phyloP scores from a whole-genome alignment of 1,140 invertebrate genomes.

The Papilio polytes region DNA sequence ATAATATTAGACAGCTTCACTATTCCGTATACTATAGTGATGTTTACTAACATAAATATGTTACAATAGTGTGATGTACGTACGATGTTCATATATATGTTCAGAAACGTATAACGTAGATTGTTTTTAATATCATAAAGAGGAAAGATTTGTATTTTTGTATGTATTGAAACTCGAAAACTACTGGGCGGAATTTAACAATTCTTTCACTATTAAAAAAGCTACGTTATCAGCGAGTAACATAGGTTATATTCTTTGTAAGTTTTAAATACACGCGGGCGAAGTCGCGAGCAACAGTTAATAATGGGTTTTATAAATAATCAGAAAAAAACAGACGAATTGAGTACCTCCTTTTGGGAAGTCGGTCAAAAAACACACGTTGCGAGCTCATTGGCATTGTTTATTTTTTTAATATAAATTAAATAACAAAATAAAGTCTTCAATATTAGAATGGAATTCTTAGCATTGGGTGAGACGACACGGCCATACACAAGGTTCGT shows the following conservation, averaged over 20 bases:
- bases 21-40: neutral
- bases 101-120: too few species aligned
- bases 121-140: too few species aligned
- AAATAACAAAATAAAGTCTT: neutral
- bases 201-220: too few species aligned
- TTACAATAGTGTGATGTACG: neutral
- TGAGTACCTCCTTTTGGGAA: too few species aligned
- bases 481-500: neutral
- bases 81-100: neutral
- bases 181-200: too few species aligned
- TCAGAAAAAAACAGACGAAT: too few species aligned
- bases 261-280: too few species aligned
- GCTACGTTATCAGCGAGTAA: too few species aligned
- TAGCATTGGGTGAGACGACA: neutral
- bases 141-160: too few species aligned
- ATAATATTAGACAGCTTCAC: neutral
- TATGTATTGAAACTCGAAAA: too few species aligned
- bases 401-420: neutral
- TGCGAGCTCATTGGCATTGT: neutral
- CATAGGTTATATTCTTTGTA: too few species aligned
- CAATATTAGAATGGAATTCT: neutral
- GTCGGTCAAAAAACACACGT: neutral
- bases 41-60: slow-evolving; percentile 3
- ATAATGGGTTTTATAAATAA: neutral
- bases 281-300: too few species aligned